Conservation (phyloP, 2,113 vertebrate genomes). For the Reinhardtius hippoglossoides region DNA sequence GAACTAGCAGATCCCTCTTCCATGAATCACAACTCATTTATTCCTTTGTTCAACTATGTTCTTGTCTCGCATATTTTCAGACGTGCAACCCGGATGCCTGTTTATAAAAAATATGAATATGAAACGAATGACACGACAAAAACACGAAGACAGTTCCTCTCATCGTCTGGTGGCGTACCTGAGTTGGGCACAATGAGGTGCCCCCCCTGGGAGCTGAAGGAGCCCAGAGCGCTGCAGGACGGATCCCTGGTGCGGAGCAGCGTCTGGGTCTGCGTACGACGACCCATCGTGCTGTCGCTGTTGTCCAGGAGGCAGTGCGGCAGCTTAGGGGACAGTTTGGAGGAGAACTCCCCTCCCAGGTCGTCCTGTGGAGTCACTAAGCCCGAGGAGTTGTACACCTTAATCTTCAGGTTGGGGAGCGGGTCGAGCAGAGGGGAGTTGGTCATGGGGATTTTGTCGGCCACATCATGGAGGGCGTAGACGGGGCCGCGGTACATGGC, state of each 20-base stretch:
- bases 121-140: not conserved
- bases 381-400: slow-evolving; percentile 94
- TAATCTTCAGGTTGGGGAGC: slow-evolving; percentile 96
- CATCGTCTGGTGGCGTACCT: slow-evolving; percentile 79
- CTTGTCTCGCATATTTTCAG: slow-evolving; percentile 1
- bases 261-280: slow-evolving; percentile 88
- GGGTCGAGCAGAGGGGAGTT: slow-evolving; percentile 97
- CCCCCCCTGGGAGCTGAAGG: slow-evolving; percentile 95
- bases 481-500: slow-evolving; percentile 97
- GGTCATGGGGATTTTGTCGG: slow-evolving; percentile 99
- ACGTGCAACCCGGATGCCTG: not conserved
- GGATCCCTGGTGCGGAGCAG: slow-evolving; percentile 91
- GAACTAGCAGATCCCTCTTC: not conserved
- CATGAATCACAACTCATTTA: not conserved
- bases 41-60: not conserved
- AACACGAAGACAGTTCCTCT: not conserved
- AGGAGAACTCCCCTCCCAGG: slow-evolving; percentile 88
- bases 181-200: slow-evolving; percentile 96
- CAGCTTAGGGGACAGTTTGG: slow-evolving; percentile 93
- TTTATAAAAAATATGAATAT: not conserved
- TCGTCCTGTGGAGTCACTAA: slow-evolving; percentile 95
- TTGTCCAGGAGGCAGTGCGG: slow-evolving; percentile 91
- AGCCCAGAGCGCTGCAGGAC: slow-evolving; percentile 92
- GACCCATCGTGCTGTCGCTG: slow-evolving; percentile 86
- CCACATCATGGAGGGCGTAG: slow-evolving; percentile 95